Percentiles rank a stretch among this genome's conserved stretches.
Conservation (phyloP, 2,113 vertebrate species). For the Myotis brandtii region DNA sequence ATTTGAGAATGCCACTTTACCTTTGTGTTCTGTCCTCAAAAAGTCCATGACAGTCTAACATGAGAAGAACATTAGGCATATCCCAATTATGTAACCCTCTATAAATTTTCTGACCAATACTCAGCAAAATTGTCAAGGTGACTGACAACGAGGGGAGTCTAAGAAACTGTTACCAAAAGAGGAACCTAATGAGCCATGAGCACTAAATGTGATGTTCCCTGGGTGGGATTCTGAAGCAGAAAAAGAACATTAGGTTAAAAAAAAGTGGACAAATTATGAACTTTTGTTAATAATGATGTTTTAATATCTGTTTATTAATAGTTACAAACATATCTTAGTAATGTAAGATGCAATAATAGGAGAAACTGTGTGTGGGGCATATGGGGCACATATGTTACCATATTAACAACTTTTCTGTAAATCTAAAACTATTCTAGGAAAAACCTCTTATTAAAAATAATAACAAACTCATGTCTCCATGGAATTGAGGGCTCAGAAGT, state of each 20-base stretch:
- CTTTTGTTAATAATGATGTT: not conserved
- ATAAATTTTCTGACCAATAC: not conserved
- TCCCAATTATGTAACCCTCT: not conserved
- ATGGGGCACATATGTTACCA: not conserved
- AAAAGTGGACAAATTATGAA: not conserved
- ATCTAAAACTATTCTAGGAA: not conserved
- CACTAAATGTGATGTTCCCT: not conserved
- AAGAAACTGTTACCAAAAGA: not conserved
- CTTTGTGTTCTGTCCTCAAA: not conserved
- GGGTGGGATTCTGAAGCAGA: not conserved
- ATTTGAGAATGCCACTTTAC: not conserved
- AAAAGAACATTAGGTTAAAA: not conserved
- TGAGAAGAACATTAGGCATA: not conserved
- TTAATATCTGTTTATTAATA: not conserved
- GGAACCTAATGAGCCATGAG: not conserved
- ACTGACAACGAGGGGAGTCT: not conserved
- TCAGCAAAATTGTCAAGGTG: not conserved
- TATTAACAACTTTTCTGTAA: not conserved
- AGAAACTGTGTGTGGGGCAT: not conserved
- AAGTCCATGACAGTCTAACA: not conserved
- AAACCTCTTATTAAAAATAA: not conserved
- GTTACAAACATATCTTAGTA: not conserved
- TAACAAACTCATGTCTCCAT: not conserved
- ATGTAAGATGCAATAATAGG: not conserved
- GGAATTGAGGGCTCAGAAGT: not conserved